Evolutionary conservation across 1,140 invertebrate species (phyloP), one percentile per base, ranked within the genome.

Genomic region (Asobara japonica): DNA sequence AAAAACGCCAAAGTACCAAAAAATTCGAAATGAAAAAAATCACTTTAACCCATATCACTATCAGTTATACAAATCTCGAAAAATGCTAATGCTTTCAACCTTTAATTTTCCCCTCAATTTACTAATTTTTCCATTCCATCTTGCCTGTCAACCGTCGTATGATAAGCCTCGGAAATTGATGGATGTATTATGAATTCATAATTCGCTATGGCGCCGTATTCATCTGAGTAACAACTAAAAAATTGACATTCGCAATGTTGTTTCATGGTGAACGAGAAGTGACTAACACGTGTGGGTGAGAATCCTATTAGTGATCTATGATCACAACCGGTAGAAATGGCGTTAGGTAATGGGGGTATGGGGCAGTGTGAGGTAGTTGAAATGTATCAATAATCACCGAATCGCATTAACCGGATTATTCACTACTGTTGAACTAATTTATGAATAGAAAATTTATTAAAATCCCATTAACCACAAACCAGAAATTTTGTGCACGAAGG

Each of bases 181-280:
- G n/a, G 25, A 29, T 62, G 7, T 18, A 60, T 60, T 27, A 60
- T 60, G 1, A 30, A 29, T 62, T 30, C 0, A 20, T 62, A 62
- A 62, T 62, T 62, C 27, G 5, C 60, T 29, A 2, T 62, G 60
- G 60, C 60, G 60, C 60, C 60, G 29, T 62, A 62, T 62, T 62
- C 27, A 62, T 62, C 29, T 31, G n/a, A n/a, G 60, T 30, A n/a
- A 11, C n/a, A 7, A 62, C 5, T 4, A 56, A 56, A 56, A 45
- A 56, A 56, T 18, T 56, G 5, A 56, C 22, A 56, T 56, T 56
- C 51, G 4, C 51, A 6, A 22, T 22, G 51, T 18, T 25, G 51
- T 56, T 56, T 56, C 51, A 56, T 56, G 51, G 51, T 56, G 51
- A 56, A 56, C 51, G 18, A 56, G 45, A 51, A 51, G 22, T 56